Evolutionary conservation across 1,140 invertebrate species (phyloP).

Genomic region (Araneus ventricosus): DNA sequence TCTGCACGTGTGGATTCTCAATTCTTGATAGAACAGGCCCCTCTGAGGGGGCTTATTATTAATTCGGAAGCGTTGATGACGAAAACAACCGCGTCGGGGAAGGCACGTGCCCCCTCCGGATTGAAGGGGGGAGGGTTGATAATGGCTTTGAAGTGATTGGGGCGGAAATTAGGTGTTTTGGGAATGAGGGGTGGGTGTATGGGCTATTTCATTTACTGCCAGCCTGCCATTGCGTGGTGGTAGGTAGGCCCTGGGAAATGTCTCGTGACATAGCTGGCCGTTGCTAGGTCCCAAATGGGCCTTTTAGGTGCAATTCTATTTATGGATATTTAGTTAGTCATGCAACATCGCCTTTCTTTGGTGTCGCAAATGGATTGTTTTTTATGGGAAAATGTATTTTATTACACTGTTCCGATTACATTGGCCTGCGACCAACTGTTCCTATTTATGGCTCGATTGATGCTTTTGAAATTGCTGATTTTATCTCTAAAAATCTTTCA

Average conservation of each 20-base stretch:
- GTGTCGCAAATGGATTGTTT: background rate
- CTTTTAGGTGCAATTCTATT: background rate
- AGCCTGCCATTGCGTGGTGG: background rate
- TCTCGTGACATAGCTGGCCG: background rate
- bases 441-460: background rate
- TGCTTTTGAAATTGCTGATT: too few species aligned
- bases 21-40: background rate
- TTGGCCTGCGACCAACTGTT: background rate
- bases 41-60: background rate
- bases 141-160: slow-evolving; percentile 43
- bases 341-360: background rate
- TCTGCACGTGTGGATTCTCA: background rate
- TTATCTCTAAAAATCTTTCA: too few species aligned
- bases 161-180: slow-evolving; percentile 42
- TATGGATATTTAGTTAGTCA: slow-evolving; percentile 33
- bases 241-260: background rate
- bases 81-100: slow-evolving; percentile 21
- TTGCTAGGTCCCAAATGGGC: background rate
- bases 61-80: slow-evolving; percentile 35
- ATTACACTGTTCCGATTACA: too few species aligned
- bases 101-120: slow-evolving; percentile 16
- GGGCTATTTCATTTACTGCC: slow-evolving; percentile 23
- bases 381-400: too few species aligned
- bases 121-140: background rate
- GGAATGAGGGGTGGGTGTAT: background rate